Percentiles rank a stretch among this genome's conserved stretches.
Conservation (phyloP, 1,140 invertebrate species). For the Asobara japonica region DNA sequence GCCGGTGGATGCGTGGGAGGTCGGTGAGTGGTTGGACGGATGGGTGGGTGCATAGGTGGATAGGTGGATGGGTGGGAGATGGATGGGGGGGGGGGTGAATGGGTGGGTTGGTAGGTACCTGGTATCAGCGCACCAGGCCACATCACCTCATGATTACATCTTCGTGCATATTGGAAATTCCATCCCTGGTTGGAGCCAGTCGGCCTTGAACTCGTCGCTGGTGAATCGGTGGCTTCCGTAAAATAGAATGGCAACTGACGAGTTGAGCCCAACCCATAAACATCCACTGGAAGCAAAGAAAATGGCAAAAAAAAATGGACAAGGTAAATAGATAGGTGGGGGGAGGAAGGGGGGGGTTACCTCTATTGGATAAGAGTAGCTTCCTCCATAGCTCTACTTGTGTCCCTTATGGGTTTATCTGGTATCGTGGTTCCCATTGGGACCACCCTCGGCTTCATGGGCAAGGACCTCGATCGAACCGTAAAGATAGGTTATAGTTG, state of each 20-base stretch:
- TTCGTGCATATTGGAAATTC: background rate
- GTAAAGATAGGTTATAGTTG: constrained; percentile 42
- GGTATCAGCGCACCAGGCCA: background rate
- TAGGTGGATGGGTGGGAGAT: too few species aligned
- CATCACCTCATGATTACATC: background rate
- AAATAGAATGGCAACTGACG: constrained; percentile 8
- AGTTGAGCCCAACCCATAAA: background rate
- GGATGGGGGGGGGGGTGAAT: too few species aligned
- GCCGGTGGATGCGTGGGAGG: too few species aligned
- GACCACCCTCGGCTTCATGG: constrained; percentile 31
- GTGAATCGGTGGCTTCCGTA: constrained; percentile 12
- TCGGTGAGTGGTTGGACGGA: too few species aligned
- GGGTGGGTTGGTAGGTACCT: too few species aligned
- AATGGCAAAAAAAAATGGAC: background rate
- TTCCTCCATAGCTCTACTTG: constrained; percentile 2
- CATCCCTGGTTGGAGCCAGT: constrained; percentile 1
- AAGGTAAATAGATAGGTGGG: background rate
- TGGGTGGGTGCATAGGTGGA: too few species aligned
- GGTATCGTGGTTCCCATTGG: background rate
- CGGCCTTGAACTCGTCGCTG: constrained; percentile 17
- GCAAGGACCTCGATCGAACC: constrained; percentile 34
- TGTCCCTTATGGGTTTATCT: constrained; percentile 19
- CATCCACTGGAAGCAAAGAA: background rate
- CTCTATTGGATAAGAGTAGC: constrained; percentile 7
- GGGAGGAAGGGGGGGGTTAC: too few species aligned